Evolutionary conservation across 2,113 vertebrate species (phyloP).

Genomic region (Pithys albifrons): DNA sequence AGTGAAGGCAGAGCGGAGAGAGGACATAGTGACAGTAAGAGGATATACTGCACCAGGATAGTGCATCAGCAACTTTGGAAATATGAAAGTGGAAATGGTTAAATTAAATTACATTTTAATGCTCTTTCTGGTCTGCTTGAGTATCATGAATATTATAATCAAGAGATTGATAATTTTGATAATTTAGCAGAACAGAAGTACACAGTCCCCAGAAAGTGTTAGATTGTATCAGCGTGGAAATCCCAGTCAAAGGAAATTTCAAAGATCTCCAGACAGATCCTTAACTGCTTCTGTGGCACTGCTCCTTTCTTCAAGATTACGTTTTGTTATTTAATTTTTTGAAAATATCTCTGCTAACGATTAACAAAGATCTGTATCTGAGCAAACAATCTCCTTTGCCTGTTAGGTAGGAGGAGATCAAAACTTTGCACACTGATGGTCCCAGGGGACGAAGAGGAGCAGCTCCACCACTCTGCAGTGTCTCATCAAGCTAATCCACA

Average conservation of each 20-base stretch:
- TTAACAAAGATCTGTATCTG: conserved; percentile 23
- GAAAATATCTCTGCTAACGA: conserved; percentile 3
- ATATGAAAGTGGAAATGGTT: neutral
- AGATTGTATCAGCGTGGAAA: conserved; percentile 72
- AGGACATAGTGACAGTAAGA: neutral
- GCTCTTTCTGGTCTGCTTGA: conserved; percentile 16
- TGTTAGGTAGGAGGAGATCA: conserved; percentile 41
- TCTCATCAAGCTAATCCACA: conserved; percentile 3
- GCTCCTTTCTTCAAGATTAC: conserved; percentile 3
- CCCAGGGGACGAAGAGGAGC: neutral
- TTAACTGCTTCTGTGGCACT: conserved; percentile 51
- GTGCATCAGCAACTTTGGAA: neutral
- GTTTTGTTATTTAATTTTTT: neutral
- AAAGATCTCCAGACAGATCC: conserved; percentile 62
- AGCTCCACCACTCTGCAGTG: neutral
- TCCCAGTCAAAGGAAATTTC: conserved; percentile 53
- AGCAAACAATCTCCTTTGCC: conserved; percentile 4
- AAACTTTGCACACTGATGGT: neutral
- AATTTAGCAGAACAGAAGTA: conserved; percentile 51
- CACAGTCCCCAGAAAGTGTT: neutral
- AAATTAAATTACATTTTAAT: neutral
- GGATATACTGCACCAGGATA: neutral
- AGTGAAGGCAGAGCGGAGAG: neutral
- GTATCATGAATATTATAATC: conserved; percentile 63
- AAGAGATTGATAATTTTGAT: conserved; percentile 57